Percentiles rank a stretch among this genome's conserved stretches.
phyloP scores from a whole-genome alignment of 1,140 invertebrate genomes.

The Heterodera carotae region DNA sequence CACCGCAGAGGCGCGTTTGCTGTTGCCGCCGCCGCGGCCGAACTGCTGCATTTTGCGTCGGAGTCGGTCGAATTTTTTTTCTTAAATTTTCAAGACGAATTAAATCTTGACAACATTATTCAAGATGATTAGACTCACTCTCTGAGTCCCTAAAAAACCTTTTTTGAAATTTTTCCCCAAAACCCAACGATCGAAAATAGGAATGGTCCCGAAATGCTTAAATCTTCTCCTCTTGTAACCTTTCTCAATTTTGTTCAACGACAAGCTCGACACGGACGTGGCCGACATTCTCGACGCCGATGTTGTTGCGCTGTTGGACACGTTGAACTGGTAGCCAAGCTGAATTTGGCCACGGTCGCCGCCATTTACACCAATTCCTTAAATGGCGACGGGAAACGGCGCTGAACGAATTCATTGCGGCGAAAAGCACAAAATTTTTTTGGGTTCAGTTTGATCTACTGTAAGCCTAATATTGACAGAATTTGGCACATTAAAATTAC shows the following conservation, averaged over 20 bases:
- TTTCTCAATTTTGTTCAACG: conserved; percentile 50
- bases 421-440: no score
- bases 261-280: conserved; percentile 43
- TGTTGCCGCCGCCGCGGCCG: conserved; percentile 26
- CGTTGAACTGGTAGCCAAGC: conserved; percentile 38
- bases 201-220: no score
- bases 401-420: no score
- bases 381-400: no score
- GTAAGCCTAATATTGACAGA: no score
- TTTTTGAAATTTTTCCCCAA: no score
- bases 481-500: conserved; percentile 23
- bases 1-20: not conserved
- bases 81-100: conserved; percentile 24
- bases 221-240: no score
- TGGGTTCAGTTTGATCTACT: no score
- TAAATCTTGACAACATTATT: no score
- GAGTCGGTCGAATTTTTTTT: conserved; percentile 48
- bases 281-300: conserved; percentile 2
- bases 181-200: no score
- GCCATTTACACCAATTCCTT: not conserved
- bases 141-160: no score
- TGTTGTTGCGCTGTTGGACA: conserved; percentile 20
- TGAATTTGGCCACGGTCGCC: conserved; percentile 40
- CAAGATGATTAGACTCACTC: no score
- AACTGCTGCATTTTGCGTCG: conserved; percentile 47